phyloP scores from a whole-genome alignment of 2,797 vertebrate species.

The Hippopotamyrus pictus region DNA sequence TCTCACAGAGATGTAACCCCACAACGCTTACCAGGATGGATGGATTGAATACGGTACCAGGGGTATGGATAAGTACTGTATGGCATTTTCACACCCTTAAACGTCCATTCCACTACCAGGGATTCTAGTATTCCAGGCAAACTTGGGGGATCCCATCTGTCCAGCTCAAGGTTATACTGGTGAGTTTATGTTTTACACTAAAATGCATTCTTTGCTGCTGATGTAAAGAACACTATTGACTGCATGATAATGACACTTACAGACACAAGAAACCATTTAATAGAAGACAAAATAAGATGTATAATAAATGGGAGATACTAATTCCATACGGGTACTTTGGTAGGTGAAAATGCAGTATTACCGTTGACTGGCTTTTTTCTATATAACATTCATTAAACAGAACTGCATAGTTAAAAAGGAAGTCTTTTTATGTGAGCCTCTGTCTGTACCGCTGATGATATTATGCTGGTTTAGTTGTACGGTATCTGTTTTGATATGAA shows the following conservation, averaged over 20 bases:
- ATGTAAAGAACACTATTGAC: background rate
- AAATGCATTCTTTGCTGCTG: background rate
- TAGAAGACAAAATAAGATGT: background rate
- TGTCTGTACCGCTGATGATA: background rate
- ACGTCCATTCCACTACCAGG: background rate
- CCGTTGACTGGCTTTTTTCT: background rate
- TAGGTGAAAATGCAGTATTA: background rate
- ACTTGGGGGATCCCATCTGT: background rate
- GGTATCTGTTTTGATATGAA: background rate
- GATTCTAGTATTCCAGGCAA: background rate
- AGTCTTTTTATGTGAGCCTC: background rate
- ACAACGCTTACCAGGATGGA: background rate
- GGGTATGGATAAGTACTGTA: background rate
- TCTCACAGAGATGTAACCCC: background rate
- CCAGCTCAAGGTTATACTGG: background rate
- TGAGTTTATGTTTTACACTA: background rate
- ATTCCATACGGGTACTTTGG: background rate
- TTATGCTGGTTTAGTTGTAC: background rate
- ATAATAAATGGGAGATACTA: background rate
- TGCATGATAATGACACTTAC: background rate
- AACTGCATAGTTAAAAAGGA: background rate
- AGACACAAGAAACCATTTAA: background rate
- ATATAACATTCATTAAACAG: background rate
- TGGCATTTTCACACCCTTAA: background rate
- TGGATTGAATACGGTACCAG: background rate